Percentiles rank a stretch among this genome's conserved stretches.
Evolutionary conservation across 1,140 invertebrate species (phyloP).

Genomic region (Antheraea mylitta): DNA sequence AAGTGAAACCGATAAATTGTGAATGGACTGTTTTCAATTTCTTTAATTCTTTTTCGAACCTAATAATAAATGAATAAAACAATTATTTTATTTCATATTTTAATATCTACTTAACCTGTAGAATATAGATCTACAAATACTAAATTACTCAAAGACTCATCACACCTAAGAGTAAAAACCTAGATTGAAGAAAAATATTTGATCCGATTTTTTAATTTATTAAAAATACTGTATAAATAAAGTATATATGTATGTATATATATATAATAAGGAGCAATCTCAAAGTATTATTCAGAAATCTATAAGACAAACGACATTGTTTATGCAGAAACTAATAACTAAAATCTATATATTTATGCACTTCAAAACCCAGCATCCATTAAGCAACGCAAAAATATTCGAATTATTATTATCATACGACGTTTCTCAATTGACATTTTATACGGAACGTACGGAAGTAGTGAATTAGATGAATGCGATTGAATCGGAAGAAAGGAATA

Average conservation of each 20-base stretch:
- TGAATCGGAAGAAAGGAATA: constrained; percentile 27
- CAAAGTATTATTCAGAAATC: background rate
- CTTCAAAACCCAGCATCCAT: constrained; percentile 44
- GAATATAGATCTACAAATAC: too few relatives aligned
- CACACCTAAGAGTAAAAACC: too few relatives aligned
- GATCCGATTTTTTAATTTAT: too few relatives aligned
- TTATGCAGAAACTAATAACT: background rate
- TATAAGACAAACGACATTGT: background rate
- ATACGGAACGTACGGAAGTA: constrained; percentile 44
- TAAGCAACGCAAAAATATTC: constrained; percentile 38
- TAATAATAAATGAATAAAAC: too few relatives aligned
- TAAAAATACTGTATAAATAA: too few relatives aligned
- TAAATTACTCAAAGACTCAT: too few relatives aligned
- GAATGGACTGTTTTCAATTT: too few relatives aligned
- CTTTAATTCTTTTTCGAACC: too few relatives aligned
- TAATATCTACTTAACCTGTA: too few relatives aligned
- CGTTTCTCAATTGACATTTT: constrained; percentile 52
- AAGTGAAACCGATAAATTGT: too few relatives aligned
- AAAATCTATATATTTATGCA: constrained; percentile 12
- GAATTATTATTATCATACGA: constrained; percentile 43
- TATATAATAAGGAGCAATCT: background rate
- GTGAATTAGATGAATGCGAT: constrained; percentile 37
- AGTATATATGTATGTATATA: background rate
- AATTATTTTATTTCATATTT: too few relatives aligned
- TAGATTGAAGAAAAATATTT: too few relatives aligned